Base-by-base conservation (phyloP, 2,888 invertebrate species). In the Aleiodes leptofemur region DNA sequence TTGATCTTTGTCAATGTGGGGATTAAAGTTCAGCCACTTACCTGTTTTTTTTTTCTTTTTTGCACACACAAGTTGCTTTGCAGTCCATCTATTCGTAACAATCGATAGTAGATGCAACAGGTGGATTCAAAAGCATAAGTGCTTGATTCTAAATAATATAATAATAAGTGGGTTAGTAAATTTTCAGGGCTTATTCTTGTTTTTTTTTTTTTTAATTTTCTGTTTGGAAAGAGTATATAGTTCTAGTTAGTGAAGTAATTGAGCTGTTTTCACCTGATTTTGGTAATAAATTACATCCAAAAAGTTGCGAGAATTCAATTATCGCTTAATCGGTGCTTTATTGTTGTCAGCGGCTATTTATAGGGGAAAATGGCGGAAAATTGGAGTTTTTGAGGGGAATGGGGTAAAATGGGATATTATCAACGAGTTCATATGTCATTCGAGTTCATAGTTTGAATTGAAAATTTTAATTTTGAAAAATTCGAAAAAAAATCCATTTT, bases 81-180 rank as follows among this genome's bases (percentile, higher is more conserved):
- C 53, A 72, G 70, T 66, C 16, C 77, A 83, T 83, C 83, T 81
- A 82, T 82, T 82, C 74, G 66, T 76, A 74, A 70, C 81, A 79
- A 84, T 84, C 83, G 83, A 84, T 84, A 80, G 55, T 69, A 56
- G 38, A 74, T 66, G 83, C 84, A 84, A 84, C 83, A 84, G 84
- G 84, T 84, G 82, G 78, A 71, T 0, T 51, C 29, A 16, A 14
- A 23, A 53, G 38, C 53, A 69, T 69, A 43, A 38, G 53, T 34
- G 16, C 38, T 55, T 23, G 38, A 56, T 69, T 69, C 23, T 16
- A 56, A 53, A 55, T 38, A 55, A 69, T 43, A 43, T 69, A 69
- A 69, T 69, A 55, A 23, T 23, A 23, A 69, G 69, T n/a, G 38
- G n/a, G 34, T 43, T 56, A 14, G 16, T 11, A 56, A 56, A 56